Evolutionary conservation across 2,888 invertebrate genomes (phyloP).

Genomic region (Diplazon laetatorius): DNA sequence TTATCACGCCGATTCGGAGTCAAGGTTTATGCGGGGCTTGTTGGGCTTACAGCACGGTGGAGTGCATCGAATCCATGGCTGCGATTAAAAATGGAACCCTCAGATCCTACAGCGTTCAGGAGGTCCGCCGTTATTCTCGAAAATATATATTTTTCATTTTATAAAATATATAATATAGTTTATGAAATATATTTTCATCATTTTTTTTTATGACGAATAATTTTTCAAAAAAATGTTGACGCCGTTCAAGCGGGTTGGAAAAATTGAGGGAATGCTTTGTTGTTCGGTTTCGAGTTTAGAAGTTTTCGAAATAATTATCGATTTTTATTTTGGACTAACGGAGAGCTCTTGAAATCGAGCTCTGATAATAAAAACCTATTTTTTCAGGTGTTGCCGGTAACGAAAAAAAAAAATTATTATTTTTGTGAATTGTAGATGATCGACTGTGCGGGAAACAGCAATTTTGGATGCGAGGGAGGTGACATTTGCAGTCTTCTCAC

Average conservation of each 20-base stretch:
- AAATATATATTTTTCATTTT: slow-evolving; percentile 68
- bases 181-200: too few species aligned
- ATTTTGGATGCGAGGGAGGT: slow-evolving; percentile 91
- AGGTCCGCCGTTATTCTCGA: slow-evolving; percentile 76
- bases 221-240: slow-evolving; percentile 19
- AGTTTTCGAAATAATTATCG: too few species aligned
- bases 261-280: too few species aligned
- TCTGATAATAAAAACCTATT: too few species aligned
- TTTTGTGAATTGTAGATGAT: slow-evolving; percentile 85
- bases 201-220: too few species aligned
- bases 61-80: slow-evolving; percentile 90
- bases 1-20: slow-evolving; percentile 87
- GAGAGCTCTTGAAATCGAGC: too few species aligned
- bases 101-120: slow-evolving; percentile 88
- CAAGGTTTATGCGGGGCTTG: slow-evolving; percentile 93
- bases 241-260: background rate
- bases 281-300: too few species aligned
- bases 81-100: slow-evolving; percentile 87
- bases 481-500: slow-evolving; percentile 90
- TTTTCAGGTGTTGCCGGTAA: too few species aligned
- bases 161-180: too few species aligned
- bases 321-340: too few species aligned
- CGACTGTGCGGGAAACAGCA: slow-evolving; percentile 90
- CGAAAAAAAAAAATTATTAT: too few species aligned
- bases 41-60: slow-evolving; percentile 93